A percentile compares a stretch with the other conserved stretches of the same genome.
Evolutionary conservation across 1,140 invertebrate genomes (phyloP).

Genomic region (Temnothorax longispinosus): DNA sequence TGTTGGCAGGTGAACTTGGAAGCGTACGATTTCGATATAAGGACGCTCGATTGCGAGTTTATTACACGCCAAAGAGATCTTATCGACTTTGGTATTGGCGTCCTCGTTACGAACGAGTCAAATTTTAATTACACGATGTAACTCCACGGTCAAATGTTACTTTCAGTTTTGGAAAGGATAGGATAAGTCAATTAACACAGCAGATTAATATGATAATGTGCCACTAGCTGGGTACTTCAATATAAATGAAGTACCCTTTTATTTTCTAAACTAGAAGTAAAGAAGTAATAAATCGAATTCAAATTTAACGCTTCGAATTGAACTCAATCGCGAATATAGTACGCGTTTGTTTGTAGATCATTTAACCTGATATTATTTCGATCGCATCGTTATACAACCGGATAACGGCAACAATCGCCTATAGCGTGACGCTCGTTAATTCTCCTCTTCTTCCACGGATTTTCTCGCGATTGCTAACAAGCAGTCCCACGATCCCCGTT

Average conservation of each 20-base stretch:
- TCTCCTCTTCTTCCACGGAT: conserved; percentile 33
- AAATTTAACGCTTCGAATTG: not conserved
- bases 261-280: not conserved
- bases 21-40: not conserved
- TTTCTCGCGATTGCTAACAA: conserved; percentile 47
- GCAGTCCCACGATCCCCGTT: conserved; percentile 61
- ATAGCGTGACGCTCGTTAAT: conserved; percentile 59
- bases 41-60: not conserved
- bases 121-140: not conserved
- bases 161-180: not conserved
- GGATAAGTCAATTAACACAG: not conserved
- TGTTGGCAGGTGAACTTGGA: conserved; percentile 18
- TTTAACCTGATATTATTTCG: conserved; percentile 33
- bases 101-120: not conserved
- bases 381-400: conserved; percentile 25
- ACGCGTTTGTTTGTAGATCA: not conserved
- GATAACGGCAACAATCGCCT: conserved; percentile 54
- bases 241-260: not conserved
- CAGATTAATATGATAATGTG: not conserved
- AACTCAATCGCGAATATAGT: not conserved
- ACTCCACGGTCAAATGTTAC: not conserved
- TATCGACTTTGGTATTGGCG: not conserved
- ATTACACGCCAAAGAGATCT: not conserved
- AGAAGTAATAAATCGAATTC: not conserved
- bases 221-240: not conserved